A percentile compares a stretch with the other conserved stretches of the same genome.
These are phyloP conservation scores for Mesochorus sp. DNA, from an alignment of 2,888 invertebrate genomes.

Conservation along the genomic window DNA sequence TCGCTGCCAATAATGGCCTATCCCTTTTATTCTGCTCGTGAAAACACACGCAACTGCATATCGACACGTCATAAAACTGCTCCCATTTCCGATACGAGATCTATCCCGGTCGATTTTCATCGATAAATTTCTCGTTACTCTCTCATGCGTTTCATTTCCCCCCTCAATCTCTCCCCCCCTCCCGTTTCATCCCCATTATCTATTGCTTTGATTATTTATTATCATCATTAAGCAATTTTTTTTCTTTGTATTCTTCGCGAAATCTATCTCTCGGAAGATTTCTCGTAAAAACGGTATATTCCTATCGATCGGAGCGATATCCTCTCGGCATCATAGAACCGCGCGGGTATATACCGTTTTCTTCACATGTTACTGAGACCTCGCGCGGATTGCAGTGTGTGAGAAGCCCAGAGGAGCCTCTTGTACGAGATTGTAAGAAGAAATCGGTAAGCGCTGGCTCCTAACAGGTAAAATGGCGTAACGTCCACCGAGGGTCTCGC, in stretches of 20 bases:
- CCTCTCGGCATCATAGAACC: background rate
- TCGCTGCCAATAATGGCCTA: no score
- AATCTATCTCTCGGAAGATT: background rate
- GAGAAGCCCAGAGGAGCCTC: background rate
- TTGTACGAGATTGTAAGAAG: conserved; percentile 5
- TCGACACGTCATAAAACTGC: no score
- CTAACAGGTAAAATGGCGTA: no score
- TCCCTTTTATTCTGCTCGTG: no score
- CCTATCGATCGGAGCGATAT: conserved; percentile 41
- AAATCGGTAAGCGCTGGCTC: no score
- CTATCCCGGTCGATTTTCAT: conserved; percentile 11
- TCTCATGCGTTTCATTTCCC: background rate
- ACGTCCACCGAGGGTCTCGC: no score
- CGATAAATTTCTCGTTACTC: background rate
- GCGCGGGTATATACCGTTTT: conserved; percentile 31
- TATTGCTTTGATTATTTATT: background rate
- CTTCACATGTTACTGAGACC: conserved; percentile 11
- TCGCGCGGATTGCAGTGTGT: conserved; percentile 8
- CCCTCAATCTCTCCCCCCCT: background rate
- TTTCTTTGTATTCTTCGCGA: background rate
- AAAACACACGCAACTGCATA: background rate
- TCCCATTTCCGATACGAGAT: background rate
- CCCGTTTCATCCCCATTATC: background rate
- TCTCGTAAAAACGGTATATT: conserved; percentile 28
- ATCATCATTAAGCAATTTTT: background rate